Evolutionary conservation across 2,888 invertebrate genomes (phyloP).

Genomic region (Platerodrilus igneus): DNA sequence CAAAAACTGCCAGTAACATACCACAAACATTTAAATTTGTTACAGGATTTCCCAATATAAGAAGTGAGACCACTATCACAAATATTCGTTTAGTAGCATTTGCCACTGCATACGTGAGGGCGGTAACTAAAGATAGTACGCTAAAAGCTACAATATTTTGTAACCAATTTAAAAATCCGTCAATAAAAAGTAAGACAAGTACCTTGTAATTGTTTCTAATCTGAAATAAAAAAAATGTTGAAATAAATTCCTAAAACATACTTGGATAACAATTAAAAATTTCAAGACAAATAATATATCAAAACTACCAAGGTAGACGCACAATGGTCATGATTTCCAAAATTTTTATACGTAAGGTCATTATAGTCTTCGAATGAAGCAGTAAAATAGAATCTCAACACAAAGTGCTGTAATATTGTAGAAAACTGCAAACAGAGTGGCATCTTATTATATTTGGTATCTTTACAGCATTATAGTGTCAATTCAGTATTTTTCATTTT

Average conservation of each 20-base stretch:
- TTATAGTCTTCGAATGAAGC: too few relatives aligned
- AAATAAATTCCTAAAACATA: slow-evolving; percentile 6
- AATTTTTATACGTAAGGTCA: too few relatives aligned
- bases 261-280: slow-evolving; percentile 3
- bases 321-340: too few relatives aligned
- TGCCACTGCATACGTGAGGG: slow-evolving; percentile 91
- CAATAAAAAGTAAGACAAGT: slow-evolving; percentile 61
- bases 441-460: too few relatives aligned
- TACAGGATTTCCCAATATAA: slow-evolving; percentile 88
- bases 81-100: slow-evolving; percentile 92
- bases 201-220: slow-evolving; percentile 53
- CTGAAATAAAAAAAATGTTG: slow-evolving; percentile 40
- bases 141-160: slow-evolving; percentile 95
- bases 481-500: too few relatives aligned
- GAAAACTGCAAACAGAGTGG: too few relatives aligned
- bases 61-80: slow-evolving; percentile 82
- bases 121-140: slow-evolving; percentile 85
- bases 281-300: slow-evolving; percentile 1
- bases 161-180: slow-evolving; percentile 87
- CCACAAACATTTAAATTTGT: slow-evolving; percentile 81
- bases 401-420: too few relatives aligned
- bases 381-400: too few relatives aligned
- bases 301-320: not conserved
- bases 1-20: slow-evolving; percentile 84
- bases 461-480: too few relatives aligned